A percentile compares a stretch with the other conserved stretches of the same genome.
Evolutionary conservation across 2,888 invertebrate genomes (phyloP).

Genomic region (Antheraea yamamai): DNA sequence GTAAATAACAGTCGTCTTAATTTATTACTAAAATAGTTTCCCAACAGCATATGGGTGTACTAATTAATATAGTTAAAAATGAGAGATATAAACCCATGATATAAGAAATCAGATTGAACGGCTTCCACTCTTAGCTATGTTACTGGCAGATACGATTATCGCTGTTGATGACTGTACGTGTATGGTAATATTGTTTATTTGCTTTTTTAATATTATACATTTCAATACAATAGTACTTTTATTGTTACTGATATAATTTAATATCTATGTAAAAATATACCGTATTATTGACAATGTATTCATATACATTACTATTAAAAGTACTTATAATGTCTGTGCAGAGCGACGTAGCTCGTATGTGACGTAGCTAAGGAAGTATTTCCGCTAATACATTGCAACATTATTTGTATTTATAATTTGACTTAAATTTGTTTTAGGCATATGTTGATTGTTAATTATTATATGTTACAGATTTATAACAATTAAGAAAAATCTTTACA

Average conservation of each 20-base stretch:
- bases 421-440: background rate
- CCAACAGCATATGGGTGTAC: background rate
- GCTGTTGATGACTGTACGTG: background rate
- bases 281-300: no score
- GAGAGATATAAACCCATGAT: background rate
- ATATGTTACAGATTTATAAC: no score
- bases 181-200: no score
- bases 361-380: background rate
- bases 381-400: background rate
- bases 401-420: background rate
- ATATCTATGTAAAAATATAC: no score
- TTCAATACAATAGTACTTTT: background rate
- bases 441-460: background rate
- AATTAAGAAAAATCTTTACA: no score
- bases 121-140: background rate
- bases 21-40: background rate
- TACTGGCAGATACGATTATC: background rate
- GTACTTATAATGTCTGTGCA: no score
- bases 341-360: background rate
- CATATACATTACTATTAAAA: no score
- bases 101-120: background rate
- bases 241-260: background rate
- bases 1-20: background rate
- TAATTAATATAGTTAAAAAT: background rate
- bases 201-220: background rate